Evolutionary conservation across 2,113 vertebrate genomes (phyloP).

Genomic region (Eublepharis macularius): DNA sequence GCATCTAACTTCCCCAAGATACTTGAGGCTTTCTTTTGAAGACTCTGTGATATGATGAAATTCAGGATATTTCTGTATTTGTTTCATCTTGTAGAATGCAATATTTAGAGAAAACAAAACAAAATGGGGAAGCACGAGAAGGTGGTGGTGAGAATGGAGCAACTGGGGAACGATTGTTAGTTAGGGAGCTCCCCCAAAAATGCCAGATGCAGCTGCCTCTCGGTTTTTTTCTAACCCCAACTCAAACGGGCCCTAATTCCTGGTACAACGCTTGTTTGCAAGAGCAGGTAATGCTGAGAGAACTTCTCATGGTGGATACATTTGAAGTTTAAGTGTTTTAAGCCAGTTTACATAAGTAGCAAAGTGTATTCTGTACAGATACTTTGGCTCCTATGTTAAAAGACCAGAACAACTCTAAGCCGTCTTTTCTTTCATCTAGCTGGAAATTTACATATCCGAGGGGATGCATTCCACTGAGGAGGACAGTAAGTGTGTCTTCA

Average conservation of each 20-base stretch:
- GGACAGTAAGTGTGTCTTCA: slow-evolving; percentile 86
- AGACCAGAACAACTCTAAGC: fast-evolving
- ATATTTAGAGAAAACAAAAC: background rate
- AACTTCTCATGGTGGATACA: background rate
- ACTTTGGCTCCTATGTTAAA: background rate
- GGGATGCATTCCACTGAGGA: slow-evolving; percentile 96
- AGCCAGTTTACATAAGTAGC: too few relatives aligned
- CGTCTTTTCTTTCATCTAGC: slow-evolving; percentile 70
- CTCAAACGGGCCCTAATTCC: too few relatives aligned
- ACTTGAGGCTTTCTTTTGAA: too few relatives aligned
- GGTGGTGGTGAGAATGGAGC: too few relatives aligned
- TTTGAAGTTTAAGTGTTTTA: background rate
- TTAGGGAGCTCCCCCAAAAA: too few relatives aligned
- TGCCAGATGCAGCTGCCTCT: background rate
- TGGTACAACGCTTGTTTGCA: background rate
- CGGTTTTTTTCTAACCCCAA: too few relatives aligned
- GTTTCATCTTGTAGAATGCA: background rate
- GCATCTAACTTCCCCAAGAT: too few relatives aligned
- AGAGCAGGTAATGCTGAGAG: background rate
- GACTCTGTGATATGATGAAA: too few relatives aligned
- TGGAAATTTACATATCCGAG: slow-evolving; percentile 98
- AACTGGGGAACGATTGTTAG: background rate
- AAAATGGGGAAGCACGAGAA: too few relatives aligned
- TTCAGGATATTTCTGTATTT: background rate
- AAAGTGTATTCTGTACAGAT: fast-evolving